Base-by-base conservation (phyloP, 2,888 invertebrate species). In the Cryptocheilus praepositus region DNA sequence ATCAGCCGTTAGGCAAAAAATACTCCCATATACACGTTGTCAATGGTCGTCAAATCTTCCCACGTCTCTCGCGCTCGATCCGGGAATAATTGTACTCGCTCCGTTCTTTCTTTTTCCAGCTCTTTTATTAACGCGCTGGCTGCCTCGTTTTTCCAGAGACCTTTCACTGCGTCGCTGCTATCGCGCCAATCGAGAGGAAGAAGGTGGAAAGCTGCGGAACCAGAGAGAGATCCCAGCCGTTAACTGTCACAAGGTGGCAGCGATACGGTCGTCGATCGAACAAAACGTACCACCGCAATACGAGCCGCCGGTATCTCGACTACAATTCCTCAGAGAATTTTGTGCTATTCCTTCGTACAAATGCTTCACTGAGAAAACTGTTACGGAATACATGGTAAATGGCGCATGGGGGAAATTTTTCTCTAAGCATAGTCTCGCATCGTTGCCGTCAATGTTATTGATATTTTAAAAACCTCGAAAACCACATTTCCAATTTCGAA, bases 201-300 rank as follows among this genome's bases (percentile, higher is more conserved):
- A 54, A 54, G 46, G 55, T 44, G 53, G 22, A 16, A 45, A 53
- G 55, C 55, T 19, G 46, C 49, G 54, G 51, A 63, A 56, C 49
- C 36, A 22, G 36, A 58, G 46, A 18, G 16, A 5, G 16, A 49
- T 1, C 13, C 49, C 11, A 49, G 36, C 36, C 36, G 36, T 36
- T 36, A 36, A 36, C 36, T 36, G 36, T 36, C 36, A 36, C 36
- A 36, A 36, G 36, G 36, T 36, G 36, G 36, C 36, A 36, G 36
- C 36, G 36, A 36, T 36, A 36, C 36, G 36, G 36, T 36, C 36
- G 36, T 36, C 36, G 36, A 36, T 36, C 36, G 36, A 36, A 36
- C 36, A 36, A 36, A 36, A 36, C 7, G 36, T 36, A 36, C 36
- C 36, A 36, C 36, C 36, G 36, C 36, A 36, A 1, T 11, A 11